Conservation (phyloP, 64 coral and sea anemone species). For the Montipora sp. region DNA sequence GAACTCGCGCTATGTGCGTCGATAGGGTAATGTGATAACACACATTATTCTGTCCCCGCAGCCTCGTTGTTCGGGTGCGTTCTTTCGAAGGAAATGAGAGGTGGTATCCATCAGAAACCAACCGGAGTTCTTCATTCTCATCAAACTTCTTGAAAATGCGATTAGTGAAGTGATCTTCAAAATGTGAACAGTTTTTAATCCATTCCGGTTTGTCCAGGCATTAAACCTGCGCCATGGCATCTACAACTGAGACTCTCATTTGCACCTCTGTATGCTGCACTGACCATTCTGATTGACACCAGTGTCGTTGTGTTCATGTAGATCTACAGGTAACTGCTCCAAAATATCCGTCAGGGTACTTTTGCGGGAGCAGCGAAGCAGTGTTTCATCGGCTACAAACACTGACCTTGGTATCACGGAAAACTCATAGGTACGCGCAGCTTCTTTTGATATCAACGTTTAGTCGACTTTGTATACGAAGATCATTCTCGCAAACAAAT, state of each 20-base stretch:
- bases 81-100: constrained; percentile 19
- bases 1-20: constrained; percentile 1
- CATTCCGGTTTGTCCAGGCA: constrained; percentile 10
- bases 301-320: not conserved
- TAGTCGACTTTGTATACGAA: not conserved
- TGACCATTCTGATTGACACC: constrained; percentile 1
- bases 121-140: constrained; percentile 10
- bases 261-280: not conserved
- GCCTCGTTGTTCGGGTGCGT: not conserved
- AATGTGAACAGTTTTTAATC: constrained; percentile 3
- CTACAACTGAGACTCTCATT: constrained; percentile 20
- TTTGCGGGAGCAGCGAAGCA: constrained; percentile 28
- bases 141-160: constrained; percentile 9
- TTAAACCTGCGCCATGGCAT: constrained; percentile 24
- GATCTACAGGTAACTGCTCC: constrained; percentile 9
- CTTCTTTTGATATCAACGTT: constrained; percentile 18
- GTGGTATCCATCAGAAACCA: constrained; percentile 61
- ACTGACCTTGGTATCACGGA: constrained; percentile 12
- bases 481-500: constrained; percentile 18
- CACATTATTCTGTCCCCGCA: not conserved
- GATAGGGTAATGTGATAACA: not conserved
- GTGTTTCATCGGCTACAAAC: constrained; percentile 23
- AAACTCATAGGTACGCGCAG: constrained; percentile 23
- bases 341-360: constrained; percentile 24
- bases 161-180: constrained; percentile 11